phyloP scores from a whole-genome alignment of 2,888 invertebrate genomes.

The Chymomyza procnemis region DNA sequence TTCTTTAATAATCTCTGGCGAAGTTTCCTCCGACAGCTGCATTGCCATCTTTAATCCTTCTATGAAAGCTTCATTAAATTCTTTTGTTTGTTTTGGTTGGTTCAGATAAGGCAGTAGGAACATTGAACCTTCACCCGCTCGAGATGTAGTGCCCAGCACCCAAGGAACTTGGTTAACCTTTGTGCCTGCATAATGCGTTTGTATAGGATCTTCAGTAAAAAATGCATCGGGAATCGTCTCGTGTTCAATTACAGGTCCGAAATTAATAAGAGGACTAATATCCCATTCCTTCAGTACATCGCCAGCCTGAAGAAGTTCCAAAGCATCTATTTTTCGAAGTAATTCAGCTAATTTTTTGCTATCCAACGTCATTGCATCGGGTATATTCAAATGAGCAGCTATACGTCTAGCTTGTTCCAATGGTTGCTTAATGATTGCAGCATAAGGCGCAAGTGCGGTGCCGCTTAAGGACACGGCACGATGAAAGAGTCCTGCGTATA shows the following conservation, averaged over 20 bases:
- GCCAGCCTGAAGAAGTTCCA: slow-evolving; percentile 70
- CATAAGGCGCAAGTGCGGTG: slow-evolving; percentile 71
- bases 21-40: too few species aligned
- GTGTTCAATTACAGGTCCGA: slow-evolving; percentile 77
- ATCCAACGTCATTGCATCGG: slow-evolving; percentile 39
- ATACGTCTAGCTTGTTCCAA: slow-evolving; percentile 66
- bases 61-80: slow-evolving; percentile 63
- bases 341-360: slow-evolving; percentile 73
- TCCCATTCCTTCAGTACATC: slow-evolving; percentile 78
- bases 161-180: slow-evolving; percentile 73
- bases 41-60: neutral
- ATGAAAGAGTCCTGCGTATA: slow-evolving; percentile 74
- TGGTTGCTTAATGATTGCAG: slow-evolving; percentile 46
- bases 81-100: slow-evolving; percentile 31
- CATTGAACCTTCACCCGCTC: too few species aligned
- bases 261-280: slow-evolving; percentile 77
- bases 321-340: slow-evolving; percentile 75
- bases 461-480: slow-evolving; percentile 79
- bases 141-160: too few species aligned
- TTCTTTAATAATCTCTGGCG: neutral
- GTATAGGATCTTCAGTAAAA: slow-evolving; percentile 76
- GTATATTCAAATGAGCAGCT: slow-evolving; percentile 75
- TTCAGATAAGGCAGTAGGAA: too few species aligned
- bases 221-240: slow-evolving; percentile 75
- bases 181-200: slow-evolving; percentile 71